A percentile compares a stretch with the other conserved stretches of the same genome.
Conservation (phyloP, 2,113 vertebrate species). For the Podarcis muralis region DNA sequence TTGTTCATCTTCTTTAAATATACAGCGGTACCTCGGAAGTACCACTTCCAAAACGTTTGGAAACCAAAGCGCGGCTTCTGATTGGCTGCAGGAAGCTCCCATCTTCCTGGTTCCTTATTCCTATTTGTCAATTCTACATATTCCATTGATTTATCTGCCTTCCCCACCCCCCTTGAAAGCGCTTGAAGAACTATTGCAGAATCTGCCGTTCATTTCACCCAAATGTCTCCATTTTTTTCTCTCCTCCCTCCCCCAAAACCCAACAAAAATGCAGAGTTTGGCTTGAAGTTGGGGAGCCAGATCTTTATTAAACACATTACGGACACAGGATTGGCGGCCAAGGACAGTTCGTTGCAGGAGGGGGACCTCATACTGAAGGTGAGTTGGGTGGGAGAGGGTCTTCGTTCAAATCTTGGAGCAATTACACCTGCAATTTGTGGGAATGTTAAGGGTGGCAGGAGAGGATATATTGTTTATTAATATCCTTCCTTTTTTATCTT, state of each 20-base stretch:
- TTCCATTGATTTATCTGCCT: too few relatives aligned
- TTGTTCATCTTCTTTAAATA: too few relatives aligned
- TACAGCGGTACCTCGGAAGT: too few relatives aligned
- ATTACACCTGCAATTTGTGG: not conserved
- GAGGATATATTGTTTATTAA: too few relatives aligned
- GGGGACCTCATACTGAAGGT: conserved; percentile 98
- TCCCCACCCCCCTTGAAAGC: not conserved
- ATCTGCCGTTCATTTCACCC: not conserved
- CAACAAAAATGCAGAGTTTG: conserved; percentile 83
- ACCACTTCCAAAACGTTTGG: too few relatives aligned
- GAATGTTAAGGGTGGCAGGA: too few relatives aligned
- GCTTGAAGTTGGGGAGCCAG: conserved; percentile 95
- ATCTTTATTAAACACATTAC: conserved; percentile 98
- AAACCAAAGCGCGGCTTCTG: too few relatives aligned
- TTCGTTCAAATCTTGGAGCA: not conserved
- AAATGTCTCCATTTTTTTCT: not conserved
- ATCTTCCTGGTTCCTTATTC: too few relatives aligned
- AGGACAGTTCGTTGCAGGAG: conserved; percentile 84
- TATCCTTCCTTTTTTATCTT: too few relatives aligned
- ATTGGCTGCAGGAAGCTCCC: too few relatives aligned
- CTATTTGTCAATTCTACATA: too few relatives aligned
- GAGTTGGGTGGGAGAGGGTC: not conserved
- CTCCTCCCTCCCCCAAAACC: too few relatives aligned
- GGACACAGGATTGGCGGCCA: conserved; percentile 86
- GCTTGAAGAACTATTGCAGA: not conserved